These are phyloP conservation scores for Octonoba sinensis DNA, from an alignment of 2,888 invertebrate species.

Conservation along the genomic window DNA sequence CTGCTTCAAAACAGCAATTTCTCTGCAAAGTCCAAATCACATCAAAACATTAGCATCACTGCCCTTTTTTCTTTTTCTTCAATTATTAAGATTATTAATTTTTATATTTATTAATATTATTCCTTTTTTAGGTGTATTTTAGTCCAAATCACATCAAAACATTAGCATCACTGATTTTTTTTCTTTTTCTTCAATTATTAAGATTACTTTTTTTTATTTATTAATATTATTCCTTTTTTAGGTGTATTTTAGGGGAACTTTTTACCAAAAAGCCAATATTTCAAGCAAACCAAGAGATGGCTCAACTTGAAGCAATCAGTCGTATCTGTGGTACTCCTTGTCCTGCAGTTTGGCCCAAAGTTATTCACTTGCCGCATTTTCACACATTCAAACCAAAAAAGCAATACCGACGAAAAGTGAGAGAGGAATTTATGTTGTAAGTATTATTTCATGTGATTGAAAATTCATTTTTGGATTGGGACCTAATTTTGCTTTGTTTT, in stretches of 20 bases:
- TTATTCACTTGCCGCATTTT: conserved; percentile 92
- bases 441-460: conserved; percentile 65
- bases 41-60: no score
- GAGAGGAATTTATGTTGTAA: conserved; percentile 90
- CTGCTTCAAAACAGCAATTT: no score
- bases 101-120: no score
- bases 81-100: no score
- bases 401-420: conserved; percentile 86
- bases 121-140: no score
- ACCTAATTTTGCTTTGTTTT: background rate
- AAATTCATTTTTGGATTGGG: background rate
- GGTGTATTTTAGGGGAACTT: conserved; percentile 96
- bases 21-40: no score
- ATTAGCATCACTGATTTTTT: background rate
- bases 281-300: conserved; percentile 93
- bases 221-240: conserved; percentile 67
- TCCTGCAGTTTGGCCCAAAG: conserved; percentile 96
- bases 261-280: conserved; percentile 96
- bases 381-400: conserved; percentile 92
- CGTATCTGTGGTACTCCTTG: conserved; percentile 94
- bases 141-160: no score
- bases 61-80: no score
- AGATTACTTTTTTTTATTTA: background rate
- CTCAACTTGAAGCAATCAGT: conserved; percentile 94
- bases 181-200: background rate